Evolutionary conservation across 2,888 invertebrate species (phyloP), one percentile per base, ranked within the genome.

Genomic region (Allophyes oxyacanthae): DNA sequence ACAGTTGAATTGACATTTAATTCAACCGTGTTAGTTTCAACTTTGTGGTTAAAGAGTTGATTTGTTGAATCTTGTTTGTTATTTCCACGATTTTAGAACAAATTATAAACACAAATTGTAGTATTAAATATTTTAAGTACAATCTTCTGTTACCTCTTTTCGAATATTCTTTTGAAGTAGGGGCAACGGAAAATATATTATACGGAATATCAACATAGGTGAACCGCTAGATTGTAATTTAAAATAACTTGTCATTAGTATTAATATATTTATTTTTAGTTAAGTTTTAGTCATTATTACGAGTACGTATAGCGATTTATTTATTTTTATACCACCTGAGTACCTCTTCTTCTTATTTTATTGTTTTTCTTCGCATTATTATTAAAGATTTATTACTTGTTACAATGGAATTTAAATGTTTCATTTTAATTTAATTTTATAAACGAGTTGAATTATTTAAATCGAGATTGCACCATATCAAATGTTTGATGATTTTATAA

Each of bases 161-260:
- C 86, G 80, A 93, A 90, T 75, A 42, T 58, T 32, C 34, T 38
- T 77, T 92, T 79, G 87, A 84, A 79, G 70, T 76, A 93, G 92
- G 86, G 94, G 93, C 92, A 94, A 93, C 93, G 89, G 93, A 94
- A 93, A 92, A 92, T 91, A 72, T 77, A 70, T 72, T 66, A 83
- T 75, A 84, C 88, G 86, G 86, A 89, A 84, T 84, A 85, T 83
- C 86, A 88, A 84, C 84, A 85, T 91, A 91, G 90, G 87, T 89
- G 89, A 91, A 90, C 91, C 92, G 92, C 88, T 93, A 93, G 94
- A 81, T 78, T 83, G 81, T 91, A 91, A 85, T 88, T 91, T 91
- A 89, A 90, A 90, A 85, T 93, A 91, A 93, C 94, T 94, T 92
- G 94, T 94, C 94, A 94, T 92, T 94, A 94, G 94, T 89, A 86